These are phyloP conservation scores for Thysanoteuthis rhombus DNA, from an alignment of 2,888 invertebrate species.

Conservation along the genomic window DNA sequence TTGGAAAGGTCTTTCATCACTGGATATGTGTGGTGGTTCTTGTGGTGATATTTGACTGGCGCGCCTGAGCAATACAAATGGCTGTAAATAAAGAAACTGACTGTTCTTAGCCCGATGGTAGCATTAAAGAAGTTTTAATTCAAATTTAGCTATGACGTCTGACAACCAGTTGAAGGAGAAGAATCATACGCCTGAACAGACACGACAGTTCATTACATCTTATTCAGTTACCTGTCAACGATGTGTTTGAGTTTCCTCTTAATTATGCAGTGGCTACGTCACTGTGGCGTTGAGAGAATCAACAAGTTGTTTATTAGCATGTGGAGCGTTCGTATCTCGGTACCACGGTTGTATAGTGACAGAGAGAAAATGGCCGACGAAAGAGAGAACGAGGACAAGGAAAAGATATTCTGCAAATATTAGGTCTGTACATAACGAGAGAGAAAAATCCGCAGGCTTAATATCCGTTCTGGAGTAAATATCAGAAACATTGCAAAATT, in stretches of 20 bases:
- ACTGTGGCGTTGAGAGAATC: not conserved
- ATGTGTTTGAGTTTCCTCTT: not conserved
- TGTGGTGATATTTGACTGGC: too few relatives aligned
- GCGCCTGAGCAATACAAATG: too few relatives aligned
- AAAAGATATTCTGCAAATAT: not conserved
- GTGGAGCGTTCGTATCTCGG: not conserved
- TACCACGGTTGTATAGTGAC: not conserved
- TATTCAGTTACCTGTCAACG: not conserved
- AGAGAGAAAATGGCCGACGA: not conserved
- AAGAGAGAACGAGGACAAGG: not conserved
- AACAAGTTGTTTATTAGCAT: not conserved
- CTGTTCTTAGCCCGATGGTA: not conserved
- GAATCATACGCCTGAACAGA: not conserved
- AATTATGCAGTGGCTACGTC: not conserved
- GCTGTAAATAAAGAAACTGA: not conserved
- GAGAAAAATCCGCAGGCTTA: not conserved
- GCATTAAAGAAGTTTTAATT: not conserved
- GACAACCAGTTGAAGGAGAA: not conserved
- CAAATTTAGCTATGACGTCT: not conserved
- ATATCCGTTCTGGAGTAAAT: not conserved
- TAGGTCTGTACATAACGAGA: not conserved
- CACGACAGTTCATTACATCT: not conserved
- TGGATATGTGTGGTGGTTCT: too few relatives aligned
- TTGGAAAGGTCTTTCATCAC: too few relatives aligned
- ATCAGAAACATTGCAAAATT: not conserved